Evolutionary conservation across 2,888 invertebrate genomes (phyloP), one percentile per base, ranked within the genome.

Genomic region (Cheilosia grossa): DNA sequence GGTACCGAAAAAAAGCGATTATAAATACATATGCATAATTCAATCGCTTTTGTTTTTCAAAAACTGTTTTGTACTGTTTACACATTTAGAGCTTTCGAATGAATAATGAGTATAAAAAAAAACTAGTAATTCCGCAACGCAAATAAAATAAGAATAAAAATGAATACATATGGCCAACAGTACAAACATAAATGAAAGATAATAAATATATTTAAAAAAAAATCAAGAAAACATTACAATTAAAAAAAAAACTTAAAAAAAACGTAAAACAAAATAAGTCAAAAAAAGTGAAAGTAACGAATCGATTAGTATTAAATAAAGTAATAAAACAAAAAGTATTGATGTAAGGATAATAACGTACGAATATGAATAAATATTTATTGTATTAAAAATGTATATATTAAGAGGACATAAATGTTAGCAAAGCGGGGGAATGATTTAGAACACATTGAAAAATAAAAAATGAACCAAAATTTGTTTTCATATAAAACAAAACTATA

Each of bases 261-360:
- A 82, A 82, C 74, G 73, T 78, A 78, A 73, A 79, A 79, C 56
- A 69, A 64, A 82, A 59, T 54, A 67, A 85, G 77, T 75, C 83
- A 82, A 83, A 81, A 72, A 21, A 66, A 70, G 78, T 70, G 40
- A 86, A 83, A 88, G 72, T 88, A 89, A 89, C 88, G 89, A 89
- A 89, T 89, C 89, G 89, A 89, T 89, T 89, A 90, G 89, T 89
- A 89, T 88, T 89, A 67, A 87, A 87, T 87, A 83, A 87, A 85
- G 69, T 87, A 79, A 82, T 79, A 54, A 82, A 51, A 67, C 63
- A 63, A 86, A n/a, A 64, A 44, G 70, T 73, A 24, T 72, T 78
- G 67, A 70, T 81, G 70, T 47, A 85, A 67, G 58, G 42, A 72
- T 82, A 78, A 37, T 37, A 74, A 77, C 73, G 66, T 66, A 69